Conservation (phyloP, 2,888 invertebrate genomes). For the Drosophila quasianomalipes region DNA sequence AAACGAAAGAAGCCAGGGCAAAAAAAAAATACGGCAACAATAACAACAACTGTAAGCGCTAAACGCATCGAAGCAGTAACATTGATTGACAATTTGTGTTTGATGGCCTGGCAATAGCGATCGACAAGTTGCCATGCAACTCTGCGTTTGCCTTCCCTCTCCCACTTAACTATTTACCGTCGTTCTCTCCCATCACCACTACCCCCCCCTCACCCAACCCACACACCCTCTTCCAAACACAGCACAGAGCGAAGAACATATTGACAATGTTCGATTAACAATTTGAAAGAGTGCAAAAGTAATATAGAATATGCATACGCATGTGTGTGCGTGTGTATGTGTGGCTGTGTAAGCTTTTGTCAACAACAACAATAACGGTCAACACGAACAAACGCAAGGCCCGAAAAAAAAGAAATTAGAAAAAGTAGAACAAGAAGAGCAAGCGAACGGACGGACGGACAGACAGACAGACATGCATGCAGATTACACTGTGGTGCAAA, state of each 20-base stretch:
- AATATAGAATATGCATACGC: slow-evolving; percentile 22
- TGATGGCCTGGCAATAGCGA: slow-evolving; percentile 44
- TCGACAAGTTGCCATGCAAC: slow-evolving; percentile 58
- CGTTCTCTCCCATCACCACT: background rate
- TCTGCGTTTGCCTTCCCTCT: slow-evolving; percentile 19
- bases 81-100: slow-evolving; percentile 68
- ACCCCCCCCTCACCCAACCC: too few relatives aligned
- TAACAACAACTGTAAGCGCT: slow-evolving; percentile 19
- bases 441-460: slow-evolving; percentile 22
- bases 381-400: slow-evolving; percentile 54
- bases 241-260: background rate
- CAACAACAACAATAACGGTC: slow-evolving; percentile 63
- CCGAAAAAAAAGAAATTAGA: slow-evolving; percentile 35
- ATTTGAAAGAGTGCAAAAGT: slow-evolving; percentile 44
- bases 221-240: background rate
- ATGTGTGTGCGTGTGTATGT: slow-evolving; percentile 12
- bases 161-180: background rate
- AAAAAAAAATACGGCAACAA: slow-evolving; percentile 13
- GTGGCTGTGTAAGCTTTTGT: slow-evolving; percentile 21
- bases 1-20: slow-evolving; percentile 32
- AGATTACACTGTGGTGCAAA: slow-evolving; percentile 55
- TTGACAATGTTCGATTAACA: slow-evolving; percentile 44
- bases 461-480: slow-evolving; percentile 24
- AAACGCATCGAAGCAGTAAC: slow-evolving; percentile 43
- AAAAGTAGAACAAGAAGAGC: slow-evolving; percentile 50